Base-by-base conservation (phyloP, 2,797 vertebrate genomes). In the Nasua narica region DNA sequence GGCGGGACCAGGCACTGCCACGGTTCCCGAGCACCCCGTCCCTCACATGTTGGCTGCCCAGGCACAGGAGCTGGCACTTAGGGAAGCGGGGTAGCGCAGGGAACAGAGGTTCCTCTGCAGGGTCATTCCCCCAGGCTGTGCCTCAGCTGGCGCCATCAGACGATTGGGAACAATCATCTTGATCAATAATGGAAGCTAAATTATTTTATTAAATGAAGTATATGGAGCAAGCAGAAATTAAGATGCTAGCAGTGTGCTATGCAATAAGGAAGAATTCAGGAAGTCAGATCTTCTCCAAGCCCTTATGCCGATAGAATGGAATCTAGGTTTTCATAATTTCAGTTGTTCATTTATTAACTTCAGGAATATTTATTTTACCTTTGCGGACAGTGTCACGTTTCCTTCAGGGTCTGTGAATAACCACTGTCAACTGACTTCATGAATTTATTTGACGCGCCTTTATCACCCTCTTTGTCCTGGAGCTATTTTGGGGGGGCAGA, bases 341-440 rank as follows among this genome's bases (percentile, higher is more conserved):
- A n/a, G 29, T 35, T 79, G 27, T 70, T 32, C 29, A 7, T 62
- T 85, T 21, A 40, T 60, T 86, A 65, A 67, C 40, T 79, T 79
- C 60, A 27, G 40, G 74, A 60, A 82, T 25, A 48, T 29, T 35
- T 76, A 21, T 46, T 46, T 90, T 76, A 15, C 4, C 54, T 46
- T 92, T 29, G 14, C 74, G 15, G 48, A 40, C 40, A 52, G 15
- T 43, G 43, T 52, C 50, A 32, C 21, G 60, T 74, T 92, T 90
- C 50, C 43, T 35, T 87, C 54, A 14, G n/a, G 48, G 58, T 81
- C 52, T 69, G n/a, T 84, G 77, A 94, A 85, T 90, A 84, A 84
- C 35, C 27, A 25, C 25, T 56, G 18, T 62, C 74, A 37, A 7
- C 70, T 25, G 18, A 43, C 40, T 74, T 82, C 72, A 4, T 76